Conservation (phyloP, 2,113 vertebrate genomes). For the Ciconia maguari region DNA sequence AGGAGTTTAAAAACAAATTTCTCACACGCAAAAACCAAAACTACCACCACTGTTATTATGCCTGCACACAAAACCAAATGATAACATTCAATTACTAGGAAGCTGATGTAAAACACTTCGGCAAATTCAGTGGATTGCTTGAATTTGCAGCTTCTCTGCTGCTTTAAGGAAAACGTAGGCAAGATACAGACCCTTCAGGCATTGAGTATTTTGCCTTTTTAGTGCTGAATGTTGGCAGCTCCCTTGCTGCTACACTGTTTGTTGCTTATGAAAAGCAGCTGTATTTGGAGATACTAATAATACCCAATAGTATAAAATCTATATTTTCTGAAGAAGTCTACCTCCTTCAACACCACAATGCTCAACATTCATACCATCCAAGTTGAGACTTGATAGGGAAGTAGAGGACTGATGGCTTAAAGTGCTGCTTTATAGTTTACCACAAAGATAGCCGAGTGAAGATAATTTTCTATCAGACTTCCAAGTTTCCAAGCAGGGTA, state of each 20-base stretch:
- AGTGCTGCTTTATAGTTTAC: background rate
- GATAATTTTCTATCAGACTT: background rate
- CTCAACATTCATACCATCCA: background rate
- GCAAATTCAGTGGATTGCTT: background rate
- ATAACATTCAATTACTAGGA: background rate
- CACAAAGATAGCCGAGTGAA: background rate
- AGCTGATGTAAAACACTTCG: background rate
- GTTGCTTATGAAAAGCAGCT: slow-evolving; percentile 30
- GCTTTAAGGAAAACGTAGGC: background rate
- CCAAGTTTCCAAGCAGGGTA: background rate
- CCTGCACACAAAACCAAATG: background rate
- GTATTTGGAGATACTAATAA: background rate
- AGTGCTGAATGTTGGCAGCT: slow-evolving; percentile 2
- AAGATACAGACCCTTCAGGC: background rate
- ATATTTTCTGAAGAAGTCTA: background rate
- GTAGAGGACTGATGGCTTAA: background rate
- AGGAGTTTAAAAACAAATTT: background rate
- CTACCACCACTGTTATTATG: background rate
- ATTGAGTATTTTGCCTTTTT: background rate
- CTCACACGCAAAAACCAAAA: background rate
- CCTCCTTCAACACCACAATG: background rate
- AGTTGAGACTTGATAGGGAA: background rate
- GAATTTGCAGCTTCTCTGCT: background rate
- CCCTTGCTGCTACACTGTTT: background rate
- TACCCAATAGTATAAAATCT: background rate